Evolutionary conservation across 2,113 vertebrate species (phyloP).

Genomic region (Urocitellus parryii): DNA sequence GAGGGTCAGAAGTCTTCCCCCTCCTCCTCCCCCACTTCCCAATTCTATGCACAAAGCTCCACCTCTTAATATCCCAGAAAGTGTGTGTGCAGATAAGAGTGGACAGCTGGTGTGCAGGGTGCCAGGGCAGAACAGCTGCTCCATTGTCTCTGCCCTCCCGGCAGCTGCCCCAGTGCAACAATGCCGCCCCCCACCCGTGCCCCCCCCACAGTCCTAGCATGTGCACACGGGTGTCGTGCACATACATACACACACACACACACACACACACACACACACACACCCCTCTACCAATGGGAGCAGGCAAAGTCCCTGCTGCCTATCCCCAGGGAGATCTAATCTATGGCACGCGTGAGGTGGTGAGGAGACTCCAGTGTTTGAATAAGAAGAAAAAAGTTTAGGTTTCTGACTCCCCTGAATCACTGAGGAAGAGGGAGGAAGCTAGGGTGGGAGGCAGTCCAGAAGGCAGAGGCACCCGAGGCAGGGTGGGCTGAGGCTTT

Average conservation of each 20-base stretch:
- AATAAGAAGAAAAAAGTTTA: constrained; percentile 78
- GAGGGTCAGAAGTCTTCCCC: constrained; percentile 99
- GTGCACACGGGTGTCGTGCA: not conserved
- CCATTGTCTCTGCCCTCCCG: constrained; percentile 98
- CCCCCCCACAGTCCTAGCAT: constrained; percentile 56
- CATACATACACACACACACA: not conserved
- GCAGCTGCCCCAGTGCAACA: constrained; percentile 96
- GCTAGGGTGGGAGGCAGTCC: constrained; percentile 65
- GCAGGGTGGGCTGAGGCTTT: constrained; percentile 76
- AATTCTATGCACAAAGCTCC: constrained; percentile 94
- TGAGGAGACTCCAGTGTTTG: constrained; percentile 69
- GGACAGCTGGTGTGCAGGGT: constrained; percentile 99
- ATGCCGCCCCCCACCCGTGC: constrained; percentile 79
- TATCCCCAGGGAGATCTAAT: constrained; percentile 94
- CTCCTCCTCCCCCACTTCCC: constrained; percentile 84
- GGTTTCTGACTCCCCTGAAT: constrained; percentile 53
- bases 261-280: constrained; percentile 12
- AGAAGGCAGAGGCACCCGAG: constrained; percentile 61
- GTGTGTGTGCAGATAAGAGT: constrained; percentile 98
- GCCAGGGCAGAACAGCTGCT: constrained; percentile 99
- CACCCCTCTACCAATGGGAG: constrained; percentile 90
- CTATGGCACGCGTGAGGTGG: constrained; percentile 92
- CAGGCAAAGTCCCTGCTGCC: constrained; percentile 86
- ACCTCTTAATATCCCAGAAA: constrained; percentile 95
- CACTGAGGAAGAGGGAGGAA: not conserved